Percentiles rank a stretch among this genome's conserved stretches.
phyloP scores from a whole-genome alignment of 2,888 invertebrate genomes.

The Plebejus melissa region DNA sequence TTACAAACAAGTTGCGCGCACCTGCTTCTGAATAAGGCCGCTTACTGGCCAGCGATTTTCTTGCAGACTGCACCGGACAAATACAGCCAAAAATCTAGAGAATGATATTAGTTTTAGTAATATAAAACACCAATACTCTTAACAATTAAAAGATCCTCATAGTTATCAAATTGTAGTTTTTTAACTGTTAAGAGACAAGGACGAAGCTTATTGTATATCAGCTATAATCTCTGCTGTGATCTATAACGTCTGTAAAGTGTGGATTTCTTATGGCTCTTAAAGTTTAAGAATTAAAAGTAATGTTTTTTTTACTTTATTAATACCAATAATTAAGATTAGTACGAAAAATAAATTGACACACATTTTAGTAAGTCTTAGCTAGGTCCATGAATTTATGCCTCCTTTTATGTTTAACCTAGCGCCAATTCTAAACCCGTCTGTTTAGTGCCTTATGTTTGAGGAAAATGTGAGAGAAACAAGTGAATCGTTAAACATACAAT shows the following conservation, averaged over 20 bases:
- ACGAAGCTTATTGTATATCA: too few species aligned
- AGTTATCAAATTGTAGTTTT: too few species aligned
- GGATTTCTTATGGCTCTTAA: too few species aligned
- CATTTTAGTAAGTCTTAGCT: neutral
- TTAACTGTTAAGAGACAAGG: too few species aligned
- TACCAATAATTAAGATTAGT: neutral
- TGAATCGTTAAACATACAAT: conserved; percentile 16
- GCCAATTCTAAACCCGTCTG: neutral
- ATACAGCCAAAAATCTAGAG: neutral
- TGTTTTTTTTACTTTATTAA: too few species aligned
- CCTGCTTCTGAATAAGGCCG: conserved; percentile 5
- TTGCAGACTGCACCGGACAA: neutral
- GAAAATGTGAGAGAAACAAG: conserved; percentile 8
- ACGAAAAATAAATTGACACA: neutral
- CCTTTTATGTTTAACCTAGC: neutral
- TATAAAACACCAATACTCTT: too few species aligned
- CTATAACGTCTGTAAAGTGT: too few species aligned
- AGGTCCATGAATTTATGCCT: neutral
- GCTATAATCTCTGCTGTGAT: too few species aligned
- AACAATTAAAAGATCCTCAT: too few species aligned
- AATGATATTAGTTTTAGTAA: too few species aligned
- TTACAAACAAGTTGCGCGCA: conserved; percentile 5
- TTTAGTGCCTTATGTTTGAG: neutral
- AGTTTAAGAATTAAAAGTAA: too few species aligned
- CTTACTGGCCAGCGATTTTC: neutral